Percentiles rank a stretch among this genome's conserved stretches.
These are phyloP conservation scores for Charadrius vociferus DNA, from an alignment of 2,113 vertebrate species.

Conservation along the genomic window DNA sequence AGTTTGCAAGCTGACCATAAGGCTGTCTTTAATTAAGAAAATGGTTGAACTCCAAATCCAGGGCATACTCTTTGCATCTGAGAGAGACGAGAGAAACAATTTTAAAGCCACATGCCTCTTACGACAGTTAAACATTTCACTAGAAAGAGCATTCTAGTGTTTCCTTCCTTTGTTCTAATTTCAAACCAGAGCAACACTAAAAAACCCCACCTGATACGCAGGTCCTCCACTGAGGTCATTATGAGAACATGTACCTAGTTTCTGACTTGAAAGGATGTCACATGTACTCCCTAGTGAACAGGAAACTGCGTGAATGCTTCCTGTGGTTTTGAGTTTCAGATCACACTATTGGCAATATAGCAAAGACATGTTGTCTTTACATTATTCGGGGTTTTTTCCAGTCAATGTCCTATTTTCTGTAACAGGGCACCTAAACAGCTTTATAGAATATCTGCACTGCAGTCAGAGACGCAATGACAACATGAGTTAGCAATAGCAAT, in stretches of 20 bases:
- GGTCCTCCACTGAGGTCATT: constrained; percentile 10
- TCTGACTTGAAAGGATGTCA: constrained; percentile 52
- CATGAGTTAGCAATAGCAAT: background rate
- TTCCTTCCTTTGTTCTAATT: constrained; percentile 68
- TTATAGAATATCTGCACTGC: background rate
- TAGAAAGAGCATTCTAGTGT: constrained; percentile 37
- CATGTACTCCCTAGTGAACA: background rate
- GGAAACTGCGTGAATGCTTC: background rate
- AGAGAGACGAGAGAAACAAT: background rate
- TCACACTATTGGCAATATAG: background rate
- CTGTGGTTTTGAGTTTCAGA: background rate
- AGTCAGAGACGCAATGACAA: background rate
- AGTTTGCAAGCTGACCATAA: background rate
- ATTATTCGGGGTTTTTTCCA: background rate
- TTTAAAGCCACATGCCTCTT: background rate
- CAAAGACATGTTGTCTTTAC: background rate
- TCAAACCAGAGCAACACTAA: constrained; percentile 1
- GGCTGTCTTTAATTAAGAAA: background rate
- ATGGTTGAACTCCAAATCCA: background rate
- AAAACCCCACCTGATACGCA: background rate
- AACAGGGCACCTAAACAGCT: too few relatives aligned
- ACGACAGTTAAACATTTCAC: constrained; percentile 22
- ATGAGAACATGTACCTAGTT: background rate
- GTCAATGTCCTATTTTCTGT: background rate
- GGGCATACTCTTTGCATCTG: background rate